A percentile compares a stretch with the other conserved stretches of the same genome.
phyloP scores from a whole-genome alignment of 1,140 invertebrate genomes.

The Drosophila sp. region DNA sequence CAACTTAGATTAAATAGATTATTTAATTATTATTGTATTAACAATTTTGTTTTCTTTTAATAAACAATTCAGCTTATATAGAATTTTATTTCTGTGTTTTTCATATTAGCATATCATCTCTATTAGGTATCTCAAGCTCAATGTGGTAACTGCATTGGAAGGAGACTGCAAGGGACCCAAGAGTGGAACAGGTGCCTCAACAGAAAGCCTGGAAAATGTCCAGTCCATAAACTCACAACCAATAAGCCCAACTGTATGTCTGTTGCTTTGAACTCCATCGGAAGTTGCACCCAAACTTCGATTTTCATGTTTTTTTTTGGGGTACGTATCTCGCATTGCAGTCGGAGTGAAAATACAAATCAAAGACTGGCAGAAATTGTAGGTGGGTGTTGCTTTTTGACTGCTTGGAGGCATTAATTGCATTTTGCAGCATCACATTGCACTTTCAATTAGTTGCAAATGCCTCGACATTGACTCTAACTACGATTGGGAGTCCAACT shows the following conservation, averaged over 20 bases:
- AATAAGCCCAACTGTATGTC: constrained; percentile 16
- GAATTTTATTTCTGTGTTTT: too few species aligned
- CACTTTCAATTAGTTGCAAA: constrained; percentile 84
- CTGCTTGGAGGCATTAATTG: constrained; percentile 78
- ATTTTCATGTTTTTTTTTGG: constrained; percentile 17
- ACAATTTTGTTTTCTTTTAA: too few species aligned
- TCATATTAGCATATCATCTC: too few species aligned
- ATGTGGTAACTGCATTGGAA: not conserved
- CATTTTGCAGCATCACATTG: constrained; percentile 82
- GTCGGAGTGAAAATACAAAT: constrained; percentile 51
- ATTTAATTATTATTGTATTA: too few species aligned
- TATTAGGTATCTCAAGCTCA: not conserved
- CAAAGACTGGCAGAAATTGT: constrained; percentile 40
- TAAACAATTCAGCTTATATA: too few species aligned
- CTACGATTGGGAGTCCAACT: constrained; percentile 7
- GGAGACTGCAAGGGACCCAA: not conserved
- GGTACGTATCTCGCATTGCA: constrained; percentile 24
- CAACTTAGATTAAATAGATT: too few species aligned
- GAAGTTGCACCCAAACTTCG: constrained; percentile 3
- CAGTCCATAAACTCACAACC: not conserved
- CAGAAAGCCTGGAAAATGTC: not conserved
- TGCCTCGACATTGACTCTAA: constrained; percentile 46
- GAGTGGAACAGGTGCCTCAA: not conserved
- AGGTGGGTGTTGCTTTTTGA: constrained; percentile 1
- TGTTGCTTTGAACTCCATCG: constrained; percentile 18